Evolutionary conservation across 2,888 invertebrate genomes (phyloP), one percentile per base, ranked within the genome.

Genomic region (Hydraecia micacea): DNA sequence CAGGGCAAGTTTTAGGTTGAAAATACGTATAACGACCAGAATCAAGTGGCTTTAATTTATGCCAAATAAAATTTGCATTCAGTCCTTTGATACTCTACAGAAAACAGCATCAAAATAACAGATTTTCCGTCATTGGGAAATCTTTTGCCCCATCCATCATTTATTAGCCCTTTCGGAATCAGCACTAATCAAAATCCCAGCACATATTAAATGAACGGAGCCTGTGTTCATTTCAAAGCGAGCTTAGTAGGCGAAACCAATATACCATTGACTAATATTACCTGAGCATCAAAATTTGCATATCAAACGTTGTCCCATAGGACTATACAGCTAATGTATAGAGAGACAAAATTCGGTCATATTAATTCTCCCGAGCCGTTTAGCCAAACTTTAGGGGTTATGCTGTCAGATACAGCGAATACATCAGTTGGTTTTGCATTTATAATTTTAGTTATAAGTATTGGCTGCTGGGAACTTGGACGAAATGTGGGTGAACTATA

Each of bases 251-350:
- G 87, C 86, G 90, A 91, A 93, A 92, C 94, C 94, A 95, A 96
- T 96, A 95, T 94, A 93, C 91, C 94, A 92, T 92, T 92, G 93
- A 93, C 92, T 94, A 95, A 94, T 94, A 94, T 92, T 81, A 94
- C 93, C 93, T 93, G 91, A 91, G 92, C 91, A 93, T 92, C 92
- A 89, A 91, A 93, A 96, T 96, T 96, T 94, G 95, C 96, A 96
- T 96, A 93, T 94, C 95, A 94, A 94, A 94, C 92, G 92, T 81
- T 85, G 86, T 91, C 92, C 91, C 91, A 81, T 81, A 89, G 91
- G 92, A 89, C 86, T 88, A 88, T 87, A 90, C 87, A 84, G 86
- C 83, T 91, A 93, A 94, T 94, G 92, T 93, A 73, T 72, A 80
- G 89, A 81, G 92, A 91, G 93, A 92, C 90, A 91, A 91, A 92